A percentile compares a stretch with the other conserved stretches of the same genome.
Evolutionary conservation across 2,113 vertebrate genomes (phyloP).

Genomic region (Bothrops jararaca): DNA sequence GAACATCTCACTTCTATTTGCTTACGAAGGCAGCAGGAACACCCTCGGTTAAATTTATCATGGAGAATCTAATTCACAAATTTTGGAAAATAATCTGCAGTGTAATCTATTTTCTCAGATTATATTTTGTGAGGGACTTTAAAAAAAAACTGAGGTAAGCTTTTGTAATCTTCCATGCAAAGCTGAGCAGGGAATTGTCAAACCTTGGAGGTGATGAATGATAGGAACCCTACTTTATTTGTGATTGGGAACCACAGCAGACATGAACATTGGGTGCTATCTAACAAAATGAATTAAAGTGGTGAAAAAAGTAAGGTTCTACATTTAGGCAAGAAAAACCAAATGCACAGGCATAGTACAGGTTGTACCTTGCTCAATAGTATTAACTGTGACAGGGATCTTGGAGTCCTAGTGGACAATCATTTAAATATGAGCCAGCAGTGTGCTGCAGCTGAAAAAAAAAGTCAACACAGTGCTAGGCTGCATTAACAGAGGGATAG

Average conservation of each 20-base stretch:
- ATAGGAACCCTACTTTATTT: not conserved
- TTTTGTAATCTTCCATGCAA: not conserved
- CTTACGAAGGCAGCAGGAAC: not conserved
- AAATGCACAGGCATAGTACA: no score
- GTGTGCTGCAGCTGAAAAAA: no score
- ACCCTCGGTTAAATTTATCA: not conserved
- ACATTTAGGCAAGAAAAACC: no score
- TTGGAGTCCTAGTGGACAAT: no score
- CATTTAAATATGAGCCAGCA: no score
- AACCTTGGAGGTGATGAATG: not conserved
- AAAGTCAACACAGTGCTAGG: no score
- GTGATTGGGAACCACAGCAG: not conserved
- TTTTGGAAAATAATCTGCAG: accelerated
- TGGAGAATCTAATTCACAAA: not conserved
- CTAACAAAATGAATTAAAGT: no score
- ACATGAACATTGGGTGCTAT: no score
- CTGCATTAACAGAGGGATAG: no score
- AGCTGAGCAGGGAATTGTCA: not conserved
- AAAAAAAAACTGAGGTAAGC: not conserved
- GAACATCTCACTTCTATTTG: not conserved
- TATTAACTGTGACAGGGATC: no score
- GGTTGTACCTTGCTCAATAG: no score
- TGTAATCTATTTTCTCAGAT: not conserved
- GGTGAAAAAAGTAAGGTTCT: no score
- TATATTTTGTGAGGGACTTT: not conserved